Conservation (phyloP, 2,888 invertebrate species). For the Germaria angustata region DNA sequence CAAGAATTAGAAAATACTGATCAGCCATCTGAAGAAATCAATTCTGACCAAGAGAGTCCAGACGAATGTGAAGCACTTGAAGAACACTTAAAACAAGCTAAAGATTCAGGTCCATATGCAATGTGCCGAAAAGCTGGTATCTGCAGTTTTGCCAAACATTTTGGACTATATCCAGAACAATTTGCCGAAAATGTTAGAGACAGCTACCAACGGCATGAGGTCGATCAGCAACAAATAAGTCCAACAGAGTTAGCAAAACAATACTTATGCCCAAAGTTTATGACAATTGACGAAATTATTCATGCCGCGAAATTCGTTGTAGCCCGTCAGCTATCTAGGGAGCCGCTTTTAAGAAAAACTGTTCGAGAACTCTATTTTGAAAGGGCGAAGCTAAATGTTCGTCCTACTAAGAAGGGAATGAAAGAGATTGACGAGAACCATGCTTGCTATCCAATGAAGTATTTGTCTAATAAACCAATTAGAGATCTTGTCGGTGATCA, state of each 20-base stretch:
- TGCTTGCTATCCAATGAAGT: slow-evolving; percentile 92
- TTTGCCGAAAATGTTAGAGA: slow-evolving; percentile 98
- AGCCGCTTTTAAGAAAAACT: slow-evolving; percentile 92
- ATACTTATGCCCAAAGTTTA: slow-evolving; percentile 85
- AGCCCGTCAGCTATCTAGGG: slow-evolving; percentile 94
- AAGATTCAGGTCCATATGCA: slow-evolving; percentile 92
- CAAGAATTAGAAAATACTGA: slow-evolving; percentile 70
- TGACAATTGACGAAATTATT: slow-evolving; percentile 89
- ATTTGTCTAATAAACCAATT: slow-evolving; percentile 95
- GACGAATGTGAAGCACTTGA: slow-evolving; percentile 82
- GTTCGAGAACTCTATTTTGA: slow-evolving; percentile 93
- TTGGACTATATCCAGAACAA: slow-evolving; percentile 95
- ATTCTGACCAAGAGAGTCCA: slow-evolving; percentile 86
- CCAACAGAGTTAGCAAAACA: slow-evolving; percentile 91
- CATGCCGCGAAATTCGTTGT: slow-evolving; percentile 96
- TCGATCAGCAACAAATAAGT: slow-evolving; percentile 93
- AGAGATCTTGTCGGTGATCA: slow-evolving; percentile 93
- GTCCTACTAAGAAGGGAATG: slow-evolving; percentile 93
- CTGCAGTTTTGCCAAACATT: slow-evolving; percentile 91
- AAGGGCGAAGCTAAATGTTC: slow-evolving; percentile 89
- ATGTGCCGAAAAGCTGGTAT: slow-evolving; percentile 92
- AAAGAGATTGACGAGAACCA: slow-evolving; percentile 98
- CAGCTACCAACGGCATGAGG: slow-evolving; percentile 96
- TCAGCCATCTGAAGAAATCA: slow-evolving; percentile 81
- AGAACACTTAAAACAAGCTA: slow-evolving; percentile 90